Base-by-base conservation (phyloP, 2,113 vertebrate genomes). In the Passer montanus region DNA sequence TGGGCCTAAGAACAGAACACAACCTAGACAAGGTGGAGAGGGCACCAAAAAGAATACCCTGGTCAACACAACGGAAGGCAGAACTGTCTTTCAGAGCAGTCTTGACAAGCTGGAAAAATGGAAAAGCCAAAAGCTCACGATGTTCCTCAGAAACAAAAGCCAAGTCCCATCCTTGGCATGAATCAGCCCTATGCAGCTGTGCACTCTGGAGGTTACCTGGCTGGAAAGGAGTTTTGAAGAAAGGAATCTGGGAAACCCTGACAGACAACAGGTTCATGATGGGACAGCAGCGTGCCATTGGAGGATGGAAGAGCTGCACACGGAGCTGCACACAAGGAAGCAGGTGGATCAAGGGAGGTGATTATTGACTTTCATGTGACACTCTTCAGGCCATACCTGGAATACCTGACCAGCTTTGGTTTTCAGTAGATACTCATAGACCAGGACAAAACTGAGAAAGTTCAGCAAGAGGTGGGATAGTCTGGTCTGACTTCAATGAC, bases 261-360 rank as follows among this genome's bases (percentile, higher is more conserved):
- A 24, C 2, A 17, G 33, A 35, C 18, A 50, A 3, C 0, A 3
- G 49, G 4, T 49, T 66, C 35, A 53, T 28, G 22, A 56, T 33
- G 27, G 43, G 33, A 80, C 5, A 31, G 9, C 49, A 76, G 15
- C 6, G 5, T 60, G 37, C 7, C 0, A 0, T 2, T 62, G 28
- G 19, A 69, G 20, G 11, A 41, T 27, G 43, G 44, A 86, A 64
- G 30, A 23, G 23, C 5, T 64, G 11, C 19, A 17, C 10, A 28
- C 6, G 26, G 20, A 35, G 20, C 10, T 70, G 2, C 3, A 13
- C 68, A 37, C 19, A 50, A 68, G 8, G 22, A 53, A 46, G 26
- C 7, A 16, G 26, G 56, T 15, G 67, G 47, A 63, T 55, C 8
- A 44, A 59, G 31, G 31, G 24, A 67, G 44, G 11, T 10, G 9